Conservation (phyloP, 2,113 vertebrate genomes). For the Sphaerodactylus townsendi region DNA sequence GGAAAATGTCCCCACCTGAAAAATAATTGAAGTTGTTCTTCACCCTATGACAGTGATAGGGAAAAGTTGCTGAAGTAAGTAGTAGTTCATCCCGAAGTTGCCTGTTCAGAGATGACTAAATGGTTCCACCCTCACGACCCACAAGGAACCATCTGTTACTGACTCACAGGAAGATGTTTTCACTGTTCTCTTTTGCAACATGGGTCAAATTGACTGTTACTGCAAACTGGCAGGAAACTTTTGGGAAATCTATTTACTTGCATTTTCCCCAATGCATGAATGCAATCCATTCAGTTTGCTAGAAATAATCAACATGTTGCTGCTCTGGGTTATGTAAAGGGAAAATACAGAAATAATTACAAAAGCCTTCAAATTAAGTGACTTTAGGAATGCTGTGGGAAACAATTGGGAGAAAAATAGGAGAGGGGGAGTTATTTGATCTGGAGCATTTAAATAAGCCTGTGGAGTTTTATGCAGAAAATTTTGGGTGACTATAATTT, state of each 20-base stretch:
- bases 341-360: not conserved
- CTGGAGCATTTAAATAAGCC: not conserved
- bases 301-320: not conserved
- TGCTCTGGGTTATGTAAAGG: not conserved
- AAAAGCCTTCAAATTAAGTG: not conserved
- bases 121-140: not conserved
- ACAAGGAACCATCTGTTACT: not conserved
- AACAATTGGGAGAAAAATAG: not conserved
- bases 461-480: not conserved
- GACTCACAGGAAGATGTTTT: not conserved
- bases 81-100: not conserved
- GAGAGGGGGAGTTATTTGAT: not conserved
- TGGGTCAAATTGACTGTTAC: not conserved
- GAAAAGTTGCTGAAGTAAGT: not conserved
- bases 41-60: too few species aligned
- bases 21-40: too few species aligned
- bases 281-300: not conserved
- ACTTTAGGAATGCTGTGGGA: not conserved
- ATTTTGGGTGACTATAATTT: not conserved
- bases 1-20: too few species aligned
- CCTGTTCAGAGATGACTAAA: not conserved
- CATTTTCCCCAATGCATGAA: not conserved
- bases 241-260: not conserved
- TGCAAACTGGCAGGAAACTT: not conserved
- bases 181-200: not conserved